Evolutionary conservation across 2,113 vertebrate species (phyloP).

Genomic region (Neomonachus schauinslandi): DNA sequence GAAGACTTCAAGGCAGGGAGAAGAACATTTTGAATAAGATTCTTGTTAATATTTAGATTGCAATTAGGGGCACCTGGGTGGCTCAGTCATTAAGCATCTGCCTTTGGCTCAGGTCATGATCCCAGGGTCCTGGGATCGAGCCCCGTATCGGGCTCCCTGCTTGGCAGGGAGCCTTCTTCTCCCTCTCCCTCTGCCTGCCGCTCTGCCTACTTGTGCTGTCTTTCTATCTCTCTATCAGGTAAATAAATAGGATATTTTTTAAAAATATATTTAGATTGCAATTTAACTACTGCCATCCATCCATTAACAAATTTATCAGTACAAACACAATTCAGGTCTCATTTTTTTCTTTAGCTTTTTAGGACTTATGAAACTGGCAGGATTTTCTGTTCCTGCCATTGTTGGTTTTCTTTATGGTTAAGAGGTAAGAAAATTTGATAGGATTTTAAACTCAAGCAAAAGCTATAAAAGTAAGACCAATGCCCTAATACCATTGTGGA

Average conservation of each 20-base stretch:
- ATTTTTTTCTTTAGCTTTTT: not conserved
- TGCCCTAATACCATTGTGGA: not conserved
- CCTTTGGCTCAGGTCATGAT: no score
- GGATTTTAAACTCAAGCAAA: slow-evolving; percentile 20
- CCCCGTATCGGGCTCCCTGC: no score
- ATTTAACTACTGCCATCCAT: not conserved
- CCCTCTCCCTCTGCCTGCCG: no score
- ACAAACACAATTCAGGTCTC: not conserved
- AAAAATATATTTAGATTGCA: not conserved
- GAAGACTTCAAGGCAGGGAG: not conserved
- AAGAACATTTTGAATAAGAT: not conserved
- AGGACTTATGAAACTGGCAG: not conserved
- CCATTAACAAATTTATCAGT: not conserved
- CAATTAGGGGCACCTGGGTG: not conserved
- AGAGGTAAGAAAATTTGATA: not conserved
- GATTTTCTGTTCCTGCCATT: not conserved
- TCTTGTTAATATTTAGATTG: not conserved
- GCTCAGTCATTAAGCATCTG: no score
- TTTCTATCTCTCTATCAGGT: no score
- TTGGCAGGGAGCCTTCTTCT: no score
- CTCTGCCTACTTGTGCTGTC: no score
- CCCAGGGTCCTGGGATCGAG: no score
- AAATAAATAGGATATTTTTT: no score
- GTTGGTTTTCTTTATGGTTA: not conserved
- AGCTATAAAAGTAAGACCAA: not conserved